These are phyloP conservation scores for Cathartes aura DNA, from an alignment of 2,113 vertebrate genomes.

Conservation along the genomic window DNA sequence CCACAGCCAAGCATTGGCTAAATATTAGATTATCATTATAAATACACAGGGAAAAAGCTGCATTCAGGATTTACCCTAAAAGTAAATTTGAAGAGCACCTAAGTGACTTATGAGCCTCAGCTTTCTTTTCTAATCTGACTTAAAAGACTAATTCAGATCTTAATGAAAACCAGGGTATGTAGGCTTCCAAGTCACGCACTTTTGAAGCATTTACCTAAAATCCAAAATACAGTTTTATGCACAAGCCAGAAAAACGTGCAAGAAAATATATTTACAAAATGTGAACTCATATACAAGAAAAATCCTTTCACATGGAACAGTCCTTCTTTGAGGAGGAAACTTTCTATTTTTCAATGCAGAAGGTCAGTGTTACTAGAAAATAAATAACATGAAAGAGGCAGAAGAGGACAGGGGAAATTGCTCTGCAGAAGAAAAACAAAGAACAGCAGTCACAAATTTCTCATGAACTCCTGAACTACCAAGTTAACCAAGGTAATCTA, in stretches of 20 bases:
- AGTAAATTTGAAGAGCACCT: not conserved
- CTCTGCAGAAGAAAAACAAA: slow-evolving; percentile 48
- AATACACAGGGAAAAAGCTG: not conserved
- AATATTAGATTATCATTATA: not conserved
- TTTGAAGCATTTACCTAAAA: not conserved
- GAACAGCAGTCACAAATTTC: slow-evolving; percentile 34
- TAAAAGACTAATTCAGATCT: not conserved
- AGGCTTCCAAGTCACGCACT: not conserved
- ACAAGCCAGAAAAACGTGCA: not conserved
- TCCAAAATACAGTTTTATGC: not conserved
- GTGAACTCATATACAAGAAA: not conserved
- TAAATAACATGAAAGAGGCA: slow-evolving; percentile 47
- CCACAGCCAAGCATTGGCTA: not conserved
- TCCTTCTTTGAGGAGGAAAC: not conserved
- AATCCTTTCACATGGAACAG: not conserved
- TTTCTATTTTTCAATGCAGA: slow-evolving; percentile 6
- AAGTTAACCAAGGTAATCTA: slow-evolving; percentile 32
- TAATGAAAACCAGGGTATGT: not conserved
- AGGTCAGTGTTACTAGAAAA: slow-evolving; percentile 16
- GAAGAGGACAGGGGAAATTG: slow-evolving; percentile 49
- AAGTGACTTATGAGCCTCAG: not conserved
- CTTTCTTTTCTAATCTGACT: not conserved
- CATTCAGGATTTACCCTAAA: not conserved
- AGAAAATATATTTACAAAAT: not conserved
- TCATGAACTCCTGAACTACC: slow-evolving; percentile 56